These are phyloP conservation scores for Pseudachorutes palmiensis DNA, from an alignment of 1,140 invertebrate species.

Conservation along the genomic window DNA sequence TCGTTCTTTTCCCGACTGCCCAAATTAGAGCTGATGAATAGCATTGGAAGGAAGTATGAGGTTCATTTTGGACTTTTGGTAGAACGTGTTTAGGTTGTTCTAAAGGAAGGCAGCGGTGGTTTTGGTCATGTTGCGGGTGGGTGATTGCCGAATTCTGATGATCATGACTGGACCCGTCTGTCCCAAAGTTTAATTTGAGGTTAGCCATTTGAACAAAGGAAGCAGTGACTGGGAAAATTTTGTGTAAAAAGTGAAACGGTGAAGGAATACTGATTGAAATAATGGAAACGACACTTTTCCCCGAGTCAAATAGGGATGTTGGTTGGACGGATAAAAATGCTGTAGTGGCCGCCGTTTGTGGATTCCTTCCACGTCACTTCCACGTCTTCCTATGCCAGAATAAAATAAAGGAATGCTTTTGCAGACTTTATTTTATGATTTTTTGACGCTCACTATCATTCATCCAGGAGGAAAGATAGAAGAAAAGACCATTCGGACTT, in stretches of 20 bases:
- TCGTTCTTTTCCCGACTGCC: background rate
- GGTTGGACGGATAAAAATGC: background rate
- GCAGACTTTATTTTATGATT: slow-evolving; percentile 29
- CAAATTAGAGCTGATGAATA: too few relatives aligned
- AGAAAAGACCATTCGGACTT: background rate
- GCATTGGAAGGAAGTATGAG: too few relatives aligned
- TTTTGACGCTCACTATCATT: slow-evolving; percentile 22
- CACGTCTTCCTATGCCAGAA: background rate
- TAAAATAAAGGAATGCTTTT: slow-evolving; percentile 1
- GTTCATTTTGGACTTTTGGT: too few relatives aligned
- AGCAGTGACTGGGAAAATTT: slow-evolving; percentile 23
- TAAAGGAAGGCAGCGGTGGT: too few relatives aligned
- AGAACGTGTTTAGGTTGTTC: too few relatives aligned
- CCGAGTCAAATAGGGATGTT: background rate
- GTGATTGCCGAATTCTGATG: too few relatives aligned
- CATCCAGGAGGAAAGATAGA: background rate
- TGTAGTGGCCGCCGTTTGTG: background rate
- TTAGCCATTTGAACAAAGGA: slow-evolving; percentile 21
- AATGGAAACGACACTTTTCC: background rate
- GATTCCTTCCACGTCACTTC: slow-evolving; percentile 22
- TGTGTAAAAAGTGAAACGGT: background rate
- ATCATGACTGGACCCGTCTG: too few relatives aligned
- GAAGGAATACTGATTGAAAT: slow-evolving; percentile 11
- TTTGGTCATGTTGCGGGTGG: too few relatives aligned
- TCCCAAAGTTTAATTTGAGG: slow-evolving; percentile 21